phyloP scores from a whole-genome alignment of 2,888 invertebrate genomes.

The Melangyna quadrimaculata region DNA sequence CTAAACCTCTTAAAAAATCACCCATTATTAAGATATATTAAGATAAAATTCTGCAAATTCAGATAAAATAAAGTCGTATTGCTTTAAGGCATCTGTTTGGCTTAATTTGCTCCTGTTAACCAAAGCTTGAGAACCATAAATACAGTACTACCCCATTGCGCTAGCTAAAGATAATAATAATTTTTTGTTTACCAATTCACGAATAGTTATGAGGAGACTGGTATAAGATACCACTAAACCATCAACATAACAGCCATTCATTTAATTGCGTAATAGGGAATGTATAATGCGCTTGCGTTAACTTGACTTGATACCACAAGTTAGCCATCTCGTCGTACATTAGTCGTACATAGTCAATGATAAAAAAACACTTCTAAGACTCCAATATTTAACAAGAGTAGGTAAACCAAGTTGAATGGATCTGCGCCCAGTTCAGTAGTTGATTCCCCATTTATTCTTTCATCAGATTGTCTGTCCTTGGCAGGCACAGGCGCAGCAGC shows the following conservation, averaged over 20 bases:
- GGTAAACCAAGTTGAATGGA: no score
- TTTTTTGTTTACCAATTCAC: not conserved
- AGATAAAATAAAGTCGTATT: no score
- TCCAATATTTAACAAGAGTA: not conserved
- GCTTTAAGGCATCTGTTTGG: no score
- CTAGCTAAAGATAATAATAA: not conserved
- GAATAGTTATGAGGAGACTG: not conserved
- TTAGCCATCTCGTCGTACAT: slow-evolving; percentile 20
- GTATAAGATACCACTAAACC: not conserved
- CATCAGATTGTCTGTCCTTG: not conserved
- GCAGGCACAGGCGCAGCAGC: not conserved
- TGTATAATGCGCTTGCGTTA: slow-evolving; percentile 33
- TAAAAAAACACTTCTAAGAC: not conserved
- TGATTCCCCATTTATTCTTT: not conserved
- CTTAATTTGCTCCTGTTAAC: no score
- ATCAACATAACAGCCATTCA: not conserved
- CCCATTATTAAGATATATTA: no score
- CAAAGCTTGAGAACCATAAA: not conserved
- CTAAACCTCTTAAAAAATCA: no score
- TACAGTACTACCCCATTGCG: not conserved
- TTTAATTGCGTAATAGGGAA: slow-evolving; percentile 31
- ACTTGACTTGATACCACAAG: not conserved
- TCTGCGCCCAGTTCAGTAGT: not conserved
- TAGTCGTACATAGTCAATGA: no score
- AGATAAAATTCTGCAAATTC: no score